phyloP scores from a whole-genome alignment of 2,797 vertebrate species.

The Myripristis jacobus region DNA sequence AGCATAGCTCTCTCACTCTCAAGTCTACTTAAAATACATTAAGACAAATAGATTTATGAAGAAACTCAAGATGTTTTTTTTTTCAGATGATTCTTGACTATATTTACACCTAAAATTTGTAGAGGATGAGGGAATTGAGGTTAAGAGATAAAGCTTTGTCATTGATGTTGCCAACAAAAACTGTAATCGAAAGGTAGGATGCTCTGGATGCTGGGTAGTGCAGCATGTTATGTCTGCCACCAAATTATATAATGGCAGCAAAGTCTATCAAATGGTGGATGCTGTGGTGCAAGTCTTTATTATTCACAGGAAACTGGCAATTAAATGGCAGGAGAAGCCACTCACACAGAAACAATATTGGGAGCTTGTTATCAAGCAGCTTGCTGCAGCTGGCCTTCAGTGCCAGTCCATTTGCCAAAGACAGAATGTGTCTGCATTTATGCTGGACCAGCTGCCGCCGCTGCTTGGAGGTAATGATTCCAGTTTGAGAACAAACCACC shows the following conservation, averaged over 20 bases:
- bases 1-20: too few species aligned
- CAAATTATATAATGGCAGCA: background rate
- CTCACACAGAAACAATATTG: background rate
- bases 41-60: too few species aligned
- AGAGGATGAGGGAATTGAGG: too few species aligned
- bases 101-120: too few species aligned
- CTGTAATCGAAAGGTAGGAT: too few species aligned
- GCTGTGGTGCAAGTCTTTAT: background rate
- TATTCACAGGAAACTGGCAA: background rate
- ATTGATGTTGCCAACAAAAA: too few species aligned
- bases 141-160: too few species aligned
- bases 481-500: background rate
- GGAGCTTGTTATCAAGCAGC: constrained; percentile 9
- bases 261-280: background rate
- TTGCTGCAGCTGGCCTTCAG: background rate
- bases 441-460: background rate
- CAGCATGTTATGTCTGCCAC: too few species aligned
- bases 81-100: too few species aligned
- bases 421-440: background rate
- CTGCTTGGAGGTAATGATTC: background rate
- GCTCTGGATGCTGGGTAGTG: background rate
- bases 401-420: background rate
- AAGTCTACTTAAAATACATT: too few species aligned
- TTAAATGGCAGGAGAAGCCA: background rate
- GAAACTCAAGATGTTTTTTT: too few species aligned